Base-by-base conservation (phyloP, 2,888 invertebrate genomes). In the Choreutis nemorana region DNA sequence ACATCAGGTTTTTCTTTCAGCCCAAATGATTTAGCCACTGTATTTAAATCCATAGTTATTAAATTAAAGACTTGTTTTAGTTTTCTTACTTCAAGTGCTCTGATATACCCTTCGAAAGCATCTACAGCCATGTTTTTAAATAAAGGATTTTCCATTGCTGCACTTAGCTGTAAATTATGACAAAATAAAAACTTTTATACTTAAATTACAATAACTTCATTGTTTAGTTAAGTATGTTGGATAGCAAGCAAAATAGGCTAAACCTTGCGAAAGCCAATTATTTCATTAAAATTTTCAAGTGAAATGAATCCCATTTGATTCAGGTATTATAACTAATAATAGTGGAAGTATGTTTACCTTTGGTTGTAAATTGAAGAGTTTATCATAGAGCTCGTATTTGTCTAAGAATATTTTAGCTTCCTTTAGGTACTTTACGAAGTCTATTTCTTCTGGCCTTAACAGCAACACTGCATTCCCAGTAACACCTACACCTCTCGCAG, bases 81-180 rank as follows among this genome's bases (percentile, higher is more conserved):
- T 61, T 90, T 90, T 70, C 97, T 96, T 0, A 97, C 96, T 72
- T 97, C 96, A 60, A 98, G 97, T 0, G 98, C 92, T 39, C 97
- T 83, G 16, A 98, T 88, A 59, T 96, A 99, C 0, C 93, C 88
- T 63, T 96, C 97, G 70, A 92, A 97, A 0, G 94, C 98, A 60
- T 97, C 96, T 55, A 91, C 90, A 0, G 94, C 97, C 26, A 96
- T 89, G 65, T 88, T 84, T 61, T 93, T 87, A 36, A 99, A 83
- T 55, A 91, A 91, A 49, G 94, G 92, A 63, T 97, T 90, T 28
- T 85, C 79, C 43, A 97, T 89, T 34, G 98, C 82, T 58, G 89
- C 90, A 63, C 98, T 96, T 54, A 99, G 65, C 93, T 97, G 73
- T 33, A 84, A 83, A 35, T 18, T 18, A 8, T 18, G 8, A 5